Evolutionary conservation across 2,113 vertebrate species (phyloP).

Genomic region (Gymnorhina tibicen): DNA sequence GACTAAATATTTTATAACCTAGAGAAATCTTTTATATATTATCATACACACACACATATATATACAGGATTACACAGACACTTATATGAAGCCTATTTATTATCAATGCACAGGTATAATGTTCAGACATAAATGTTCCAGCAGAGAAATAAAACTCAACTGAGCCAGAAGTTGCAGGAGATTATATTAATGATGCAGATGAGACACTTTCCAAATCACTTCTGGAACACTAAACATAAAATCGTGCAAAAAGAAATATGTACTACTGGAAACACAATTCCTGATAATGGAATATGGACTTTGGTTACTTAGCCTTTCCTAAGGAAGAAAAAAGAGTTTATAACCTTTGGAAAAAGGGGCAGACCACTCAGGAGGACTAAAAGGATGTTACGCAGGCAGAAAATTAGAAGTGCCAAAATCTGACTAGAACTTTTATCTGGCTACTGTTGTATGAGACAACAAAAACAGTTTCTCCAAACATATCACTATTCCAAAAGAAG

Average conservation of each 20-base stretch:
- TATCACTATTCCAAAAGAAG: background rate
- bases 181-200: background rate
- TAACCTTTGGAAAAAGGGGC: background rate
- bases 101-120: background rate
- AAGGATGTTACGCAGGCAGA: background rate
- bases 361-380: background rate
- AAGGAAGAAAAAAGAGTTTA: background rate
- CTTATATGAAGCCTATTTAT: background rate
- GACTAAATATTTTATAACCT: background rate
- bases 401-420: background rate
- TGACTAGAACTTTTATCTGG: background rate
- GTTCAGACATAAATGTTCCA: background rate
- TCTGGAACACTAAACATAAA: background rate
- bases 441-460: background rate
- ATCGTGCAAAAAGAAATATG: background rate
- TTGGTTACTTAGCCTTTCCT: background rate
- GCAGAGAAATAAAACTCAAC: background rate
- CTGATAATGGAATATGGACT: background rate
- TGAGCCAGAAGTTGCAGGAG: background rate
- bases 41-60: fast-evolving
- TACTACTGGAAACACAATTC: background rate
- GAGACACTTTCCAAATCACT: background rate
- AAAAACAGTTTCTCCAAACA: background rate
- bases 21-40: background rate
- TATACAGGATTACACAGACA: background rate